Conservation (phyloP, 1,140 invertebrate species). For the Stenopsyche tienmushanensis region DNA sequence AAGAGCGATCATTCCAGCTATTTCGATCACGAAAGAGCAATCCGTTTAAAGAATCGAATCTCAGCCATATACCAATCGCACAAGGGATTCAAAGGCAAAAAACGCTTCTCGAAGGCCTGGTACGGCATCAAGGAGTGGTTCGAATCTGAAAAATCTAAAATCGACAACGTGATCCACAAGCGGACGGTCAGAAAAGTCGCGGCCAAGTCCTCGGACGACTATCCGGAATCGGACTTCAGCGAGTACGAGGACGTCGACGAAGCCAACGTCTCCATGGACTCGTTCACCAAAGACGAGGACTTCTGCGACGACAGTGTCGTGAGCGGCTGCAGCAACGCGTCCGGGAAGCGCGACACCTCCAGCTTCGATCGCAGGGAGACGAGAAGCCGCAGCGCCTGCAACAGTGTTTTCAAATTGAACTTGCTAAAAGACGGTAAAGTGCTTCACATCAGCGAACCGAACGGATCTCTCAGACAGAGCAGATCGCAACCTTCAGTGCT, state of each 20-base stretch:
- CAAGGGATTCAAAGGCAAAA: slow-evolving; percentile 39
- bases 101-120: slow-evolving; percentile 39
- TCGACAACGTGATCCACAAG: slow-evolving; percentile 36
- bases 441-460: slow-evolving; percentile 11
- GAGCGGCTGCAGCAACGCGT: slow-evolving; percentile 23
- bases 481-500: slow-evolving; percentile 37
- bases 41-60: slow-evolving; percentile 34
- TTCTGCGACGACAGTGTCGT: slow-evolving; percentile 18
- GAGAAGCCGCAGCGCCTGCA: slow-evolving; percentile 32
- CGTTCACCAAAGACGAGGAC: slow-evolving; percentile 33
- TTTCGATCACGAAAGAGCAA: slow-evolving; percentile 32
- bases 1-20: slow-evolving; percentile 34
- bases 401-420: slow-evolving; percentile 32
- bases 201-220: slow-evolving; percentile 33
- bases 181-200: slow-evolving; percentile 11
- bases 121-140: slow-evolving; percentile 40
- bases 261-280: slow-evolving; percentile 27
- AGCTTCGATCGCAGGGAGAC: background rate
- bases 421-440: slow-evolving; percentile 13
- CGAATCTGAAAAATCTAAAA: slow-evolving; percentile 32
- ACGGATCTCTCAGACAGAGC: slow-evolving; percentile 27
- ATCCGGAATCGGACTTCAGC: slow-evolving; percentile 40
- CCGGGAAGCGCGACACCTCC: background rate
- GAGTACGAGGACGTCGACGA: slow-evolving; percentile 39
- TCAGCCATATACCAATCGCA: slow-evolving; percentile 36